Base-by-base conservation (phyloP, 2,113 vertebrate genomes). In the Tachuris rubrigastra region DNA sequence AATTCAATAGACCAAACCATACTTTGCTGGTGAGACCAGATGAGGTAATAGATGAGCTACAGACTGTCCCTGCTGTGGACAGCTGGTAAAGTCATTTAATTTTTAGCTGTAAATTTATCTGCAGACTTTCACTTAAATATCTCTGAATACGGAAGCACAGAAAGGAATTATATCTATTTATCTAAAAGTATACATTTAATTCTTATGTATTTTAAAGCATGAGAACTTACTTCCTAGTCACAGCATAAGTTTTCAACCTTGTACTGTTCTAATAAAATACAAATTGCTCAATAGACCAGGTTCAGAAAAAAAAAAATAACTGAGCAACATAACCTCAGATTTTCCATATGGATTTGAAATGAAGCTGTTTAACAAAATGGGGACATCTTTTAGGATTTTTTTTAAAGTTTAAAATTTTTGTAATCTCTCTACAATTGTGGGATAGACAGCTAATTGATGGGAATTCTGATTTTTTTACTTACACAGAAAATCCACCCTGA, bases 41-140 rank as follows among this genome's bases (percentile, higher is more conserved):
- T 79, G 87, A 96, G 71, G 37, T 93, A 89, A 90, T 73, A 53
- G 67, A 76, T 0, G 0, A 77, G 42, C 66, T 93, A 55, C 46
- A 85, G 78, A 9, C 58, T 35, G 18, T 62, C 50, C 85, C 84
- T 95, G 81, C 87, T 94, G 81, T 66, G 71, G 85, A 71, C 74
- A 94, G 67, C 85, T 94, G 63, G 71, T 72, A 82, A 85, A 95
- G 58, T 85, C 0, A 76, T 94, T 95, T 91, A 71, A 75, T 35
- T 93, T 95, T 85, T 78, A 81, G 73, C 65, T 18, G 3, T 59
- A 93, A 58, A 79, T 93, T 82, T 53, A 50, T 91, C 73, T 93
- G 52, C 49, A 75, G 91, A 21, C 52, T 91, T 92, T 47, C 21
- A 49, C 42, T 62, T 75, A 41, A 72, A 78, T 23, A 8, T 60